Base-by-base conservation (phyloP, 2,888 invertebrate species). In the Dromius quadrimaculatus region DNA sequence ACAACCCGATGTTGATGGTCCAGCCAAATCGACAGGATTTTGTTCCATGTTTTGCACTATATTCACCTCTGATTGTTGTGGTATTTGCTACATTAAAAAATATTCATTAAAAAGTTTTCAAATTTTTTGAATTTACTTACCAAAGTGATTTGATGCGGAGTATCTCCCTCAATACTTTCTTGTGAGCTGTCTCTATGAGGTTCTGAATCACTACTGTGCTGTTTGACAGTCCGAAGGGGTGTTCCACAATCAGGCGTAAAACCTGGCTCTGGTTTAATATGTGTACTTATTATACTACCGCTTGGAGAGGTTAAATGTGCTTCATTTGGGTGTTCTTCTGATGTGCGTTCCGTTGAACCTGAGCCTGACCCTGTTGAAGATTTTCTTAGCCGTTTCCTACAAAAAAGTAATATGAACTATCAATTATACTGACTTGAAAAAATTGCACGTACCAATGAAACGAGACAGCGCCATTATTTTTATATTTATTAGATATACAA, bases 361-460 rank as follows among this genome's bases (percentile, higher is more conserved):
- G 85, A 84, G 5, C 83, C 82, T 5, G 83, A 83, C 73, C 89
- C 89, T 68, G 88, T 89, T 5, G 90, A 90, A 15, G 88, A 86
- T 81, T 90, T 90, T 75, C 90, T 82, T 77, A 90, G 82, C 72
- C 90, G 82, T 81, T 88, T 90, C 71, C 89, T 85, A 66, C 81
- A 78, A 65, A 80, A 78, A 19, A 64, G n/a, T n/a, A n/a, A n/a
- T n/a, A n/a, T n/a, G n/a, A n/a, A n/a, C n/a, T n/a, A 73, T 71
- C 64, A 72, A 43, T 11, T 68, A 75, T 45, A 20, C n/a, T 13
- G 45, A 70, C 61, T 64, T 9, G n/a, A 45, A 34, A 43, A 32
- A 57, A 19, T 32, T 32, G 22, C 11, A 68, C 0, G 28, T 23
- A 22, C 5, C 6, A 28, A 23, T 23, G 6, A 62, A 45, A 69